These are phyloP conservation scores for Patella ulyssiponensis DNA, from an alignment of 2,888 invertebrate species.

Conservation along the genomic window DNA sequence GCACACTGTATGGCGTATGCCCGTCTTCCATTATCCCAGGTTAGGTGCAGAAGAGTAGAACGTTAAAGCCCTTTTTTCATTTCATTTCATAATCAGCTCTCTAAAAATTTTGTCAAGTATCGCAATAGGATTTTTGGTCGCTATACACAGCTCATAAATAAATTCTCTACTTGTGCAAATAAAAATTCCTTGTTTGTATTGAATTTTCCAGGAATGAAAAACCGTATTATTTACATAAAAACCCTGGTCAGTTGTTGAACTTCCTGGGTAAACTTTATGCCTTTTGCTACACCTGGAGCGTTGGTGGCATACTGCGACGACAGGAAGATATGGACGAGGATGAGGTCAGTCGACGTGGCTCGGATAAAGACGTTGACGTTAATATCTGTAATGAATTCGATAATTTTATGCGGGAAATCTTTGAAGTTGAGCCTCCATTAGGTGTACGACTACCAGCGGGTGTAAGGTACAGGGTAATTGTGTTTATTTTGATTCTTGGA, in stretches of 20 bases:
- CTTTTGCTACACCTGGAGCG: slow-evolving; percentile 71
- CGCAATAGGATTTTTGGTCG: too few relatives aligned
- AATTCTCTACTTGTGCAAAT: not conserved
- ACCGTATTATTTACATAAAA: slow-evolving; percentile 66
- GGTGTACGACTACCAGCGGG: slow-evolving; percentile 70
- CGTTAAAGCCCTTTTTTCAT: too few relatives aligned
- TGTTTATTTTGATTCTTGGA: too few relatives aligned
- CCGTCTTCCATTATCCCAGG: too few relatives aligned
- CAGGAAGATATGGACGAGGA: slow-evolving; percentile 68
- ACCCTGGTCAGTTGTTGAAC: slow-evolving; percentile 63
- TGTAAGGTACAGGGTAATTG: too few relatives aligned
- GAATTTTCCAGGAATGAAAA: slow-evolving; percentile 37
- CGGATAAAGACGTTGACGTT: slow-evolving; percentile 50
- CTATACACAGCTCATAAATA: not conserved
- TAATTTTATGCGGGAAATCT: slow-evolving; percentile 69
- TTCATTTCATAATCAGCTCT: too few relatives aligned
- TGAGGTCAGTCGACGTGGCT: slow-evolving; percentile 54
- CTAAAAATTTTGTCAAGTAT: too few relatives aligned
- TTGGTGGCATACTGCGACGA: slow-evolving; percentile 68
- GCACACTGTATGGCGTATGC: too few relatives aligned
- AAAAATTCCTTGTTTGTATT: too few relatives aligned
- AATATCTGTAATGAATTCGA: slow-evolving; percentile 72
- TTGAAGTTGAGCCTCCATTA: slow-evolving; percentile 71
- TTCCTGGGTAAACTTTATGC: slow-evolving; percentile 70
- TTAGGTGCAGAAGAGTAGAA: too few relatives aligned